Conservation (phyloP, 2,888 invertebrate species). For the Ischnura elegans region DNA sequence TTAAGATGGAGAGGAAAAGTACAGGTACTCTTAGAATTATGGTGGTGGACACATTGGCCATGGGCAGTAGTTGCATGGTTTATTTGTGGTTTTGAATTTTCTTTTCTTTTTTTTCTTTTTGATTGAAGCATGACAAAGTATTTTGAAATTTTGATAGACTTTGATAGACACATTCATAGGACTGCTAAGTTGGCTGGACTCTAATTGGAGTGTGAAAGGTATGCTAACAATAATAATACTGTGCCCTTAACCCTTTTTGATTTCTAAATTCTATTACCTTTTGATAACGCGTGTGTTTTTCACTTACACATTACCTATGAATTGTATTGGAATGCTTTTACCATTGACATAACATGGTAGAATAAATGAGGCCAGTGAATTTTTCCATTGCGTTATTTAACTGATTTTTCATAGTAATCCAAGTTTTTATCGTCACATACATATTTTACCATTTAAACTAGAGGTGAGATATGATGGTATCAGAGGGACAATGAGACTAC, state of each 20-base stretch:
- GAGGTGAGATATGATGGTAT: no score
- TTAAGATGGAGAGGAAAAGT: slow-evolving; percentile 14
- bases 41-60: slow-evolving; percentile 62
- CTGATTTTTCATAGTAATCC: no score
- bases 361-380: no score
- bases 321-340: not conserved
- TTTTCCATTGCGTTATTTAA: no score
- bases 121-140: slow-evolving; percentile 35
- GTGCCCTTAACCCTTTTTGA: not conserved
- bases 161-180: slow-evolving; percentile 24
- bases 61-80: slow-evolving; percentile 66
- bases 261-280: not conserved
- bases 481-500: no score
- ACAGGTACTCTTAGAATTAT: slow-evolving; percentile 47
- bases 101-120: slow-evolving; percentile 12
- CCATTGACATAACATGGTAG: no score
- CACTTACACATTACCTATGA: not conserved
- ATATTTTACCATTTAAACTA: no score
- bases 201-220: slow-evolving; percentile 63
- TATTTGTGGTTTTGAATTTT: not conserved
- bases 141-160: slow-evolving; percentile 41
- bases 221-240: slow-evolving; percentile 48
- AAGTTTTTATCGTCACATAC: no score
- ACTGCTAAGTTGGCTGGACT: slow-evolving; percentile 32
- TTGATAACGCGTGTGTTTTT: not conserved